These are phyloP conservation scores for Euthynnus affinis DNA, from an alignment of 2,797 vertebrate genomes.

Conservation along the genomic window DNA sequence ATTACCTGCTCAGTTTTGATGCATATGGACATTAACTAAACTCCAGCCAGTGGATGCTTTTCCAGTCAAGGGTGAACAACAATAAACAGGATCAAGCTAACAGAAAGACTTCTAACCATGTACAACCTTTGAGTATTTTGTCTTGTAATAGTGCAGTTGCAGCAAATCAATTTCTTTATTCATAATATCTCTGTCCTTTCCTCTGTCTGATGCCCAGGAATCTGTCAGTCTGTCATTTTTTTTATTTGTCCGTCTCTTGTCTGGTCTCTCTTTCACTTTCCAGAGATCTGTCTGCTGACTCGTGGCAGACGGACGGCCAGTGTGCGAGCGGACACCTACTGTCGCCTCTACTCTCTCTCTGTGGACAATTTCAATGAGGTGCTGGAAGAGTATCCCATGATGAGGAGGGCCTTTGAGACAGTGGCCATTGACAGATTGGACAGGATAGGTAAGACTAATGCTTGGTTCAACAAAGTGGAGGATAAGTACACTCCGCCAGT, in stretches of 20 bases:
- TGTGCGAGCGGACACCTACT: constrained; percentile 93
- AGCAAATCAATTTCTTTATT: neutral
- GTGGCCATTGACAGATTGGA: constrained; percentile 95
- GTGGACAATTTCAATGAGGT: constrained; percentile 97
- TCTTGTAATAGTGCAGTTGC: neutral
- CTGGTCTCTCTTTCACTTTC: constrained; percentile 17
- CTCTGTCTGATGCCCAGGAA: constrained; percentile 16
- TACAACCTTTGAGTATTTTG: neutral
- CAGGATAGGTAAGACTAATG: constrained; percentile 87
- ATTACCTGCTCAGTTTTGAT: neutral
- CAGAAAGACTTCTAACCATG: neutral
- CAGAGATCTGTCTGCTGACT: constrained; percentile 96
- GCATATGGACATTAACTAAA: neutral
- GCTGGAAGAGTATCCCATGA: constrained; percentile 96
- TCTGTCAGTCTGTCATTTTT: constrained; percentile 25
- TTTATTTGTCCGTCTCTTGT: constrained; percentile 19
- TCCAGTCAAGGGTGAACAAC: neutral
- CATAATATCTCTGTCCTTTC: neutral
- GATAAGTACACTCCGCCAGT: neutral
- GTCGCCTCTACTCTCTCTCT: constrained; percentile 92
- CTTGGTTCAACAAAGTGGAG: neutral
- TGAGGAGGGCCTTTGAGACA: constrained; percentile 94
- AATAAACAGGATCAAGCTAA: neutral
- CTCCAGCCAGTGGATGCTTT: neutral
- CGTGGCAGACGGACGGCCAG: constrained; percentile 93